phyloP scores from a whole-genome alignment of 92 coral and sea anemone genomes.

The Desmophyllum pertusum region DNA sequence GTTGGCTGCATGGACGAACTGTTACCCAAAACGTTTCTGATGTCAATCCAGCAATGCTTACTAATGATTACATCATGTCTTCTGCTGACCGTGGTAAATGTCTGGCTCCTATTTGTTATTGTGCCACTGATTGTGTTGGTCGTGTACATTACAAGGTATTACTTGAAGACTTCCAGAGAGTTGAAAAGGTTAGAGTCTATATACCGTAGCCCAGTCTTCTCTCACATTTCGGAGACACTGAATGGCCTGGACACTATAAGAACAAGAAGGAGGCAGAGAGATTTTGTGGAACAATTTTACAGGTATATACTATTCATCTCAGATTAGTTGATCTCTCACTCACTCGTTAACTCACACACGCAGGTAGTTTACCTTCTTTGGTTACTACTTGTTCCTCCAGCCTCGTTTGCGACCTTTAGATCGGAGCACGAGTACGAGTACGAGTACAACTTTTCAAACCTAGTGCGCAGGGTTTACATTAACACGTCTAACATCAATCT shows the following conservation, averaged over 20 bases:
- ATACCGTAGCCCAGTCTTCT: conserved; percentile 23
- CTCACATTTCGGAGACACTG: conserved; percentile 20
- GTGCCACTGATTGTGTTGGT: neutral
- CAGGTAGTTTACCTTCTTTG: no score
- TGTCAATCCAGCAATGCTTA: neutral
- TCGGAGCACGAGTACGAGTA: no score
- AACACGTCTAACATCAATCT: no score
- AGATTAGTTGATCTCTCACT: no score
- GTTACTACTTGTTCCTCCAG: no score
- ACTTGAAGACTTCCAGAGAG: conserved; percentile 15
- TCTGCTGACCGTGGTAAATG: neutral
- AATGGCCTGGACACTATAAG: conserved; percentile 26
- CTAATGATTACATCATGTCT: neutral
- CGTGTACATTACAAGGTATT: neutral
- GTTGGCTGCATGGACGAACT: conserved; percentile 1
- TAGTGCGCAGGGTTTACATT: no score
- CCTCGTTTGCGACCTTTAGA: no score
- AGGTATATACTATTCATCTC: no score
- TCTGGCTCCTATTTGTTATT: neutral
- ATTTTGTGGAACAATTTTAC: conserved; percentile 3
- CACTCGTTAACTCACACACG: no score
- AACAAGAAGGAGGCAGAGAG: conserved; percentile 5
- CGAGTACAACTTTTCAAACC: no score
- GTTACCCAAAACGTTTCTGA: neutral
- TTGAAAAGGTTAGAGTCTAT: conserved; percentile 33